Percentiles rank a stretch among this genome's conserved stretches.
Evolutionary conservation across 2,113 vertebrate species (phyloP).

Genomic region (Cinclus mexicanus): DNA sequence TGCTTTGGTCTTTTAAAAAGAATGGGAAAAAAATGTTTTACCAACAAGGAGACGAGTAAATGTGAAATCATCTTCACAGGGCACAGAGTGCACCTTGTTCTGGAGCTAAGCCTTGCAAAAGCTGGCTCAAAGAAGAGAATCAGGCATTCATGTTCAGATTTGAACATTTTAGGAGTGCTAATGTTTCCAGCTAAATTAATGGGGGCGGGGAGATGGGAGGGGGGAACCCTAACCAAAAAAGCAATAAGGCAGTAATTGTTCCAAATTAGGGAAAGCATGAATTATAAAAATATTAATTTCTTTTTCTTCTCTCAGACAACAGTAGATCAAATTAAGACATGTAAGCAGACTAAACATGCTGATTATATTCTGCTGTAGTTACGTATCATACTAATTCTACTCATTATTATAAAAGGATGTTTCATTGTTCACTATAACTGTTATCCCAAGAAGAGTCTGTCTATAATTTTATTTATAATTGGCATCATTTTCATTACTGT

Average conservation of each 20-base stretch:
- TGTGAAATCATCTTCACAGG: constrained; percentile 18
- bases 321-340: constrained; percentile 7
- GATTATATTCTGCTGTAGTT: constrained; percentile 53
- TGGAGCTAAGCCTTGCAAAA: constrained; percentile 14
- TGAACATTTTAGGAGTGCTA: neutral
- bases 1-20: constrained; percentile 33
- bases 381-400: constrained; percentile 48
- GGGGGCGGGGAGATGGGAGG: neutral
- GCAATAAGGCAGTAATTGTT: neutral
- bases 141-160: neutral
- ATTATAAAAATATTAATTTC: neutral
- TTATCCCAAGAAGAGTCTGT: constrained; percentile 54
- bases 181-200: constrained; percentile 4
- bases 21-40: neutral
- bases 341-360: constrained; percentile 45
- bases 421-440: constrained; percentile 56
- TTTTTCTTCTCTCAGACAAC: neutral
- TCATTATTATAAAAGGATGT: constrained; percentile 45
- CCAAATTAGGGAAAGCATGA: constrained; percentile 10
- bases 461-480: constrained; percentile 49
- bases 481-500: constrained; percentile 48
- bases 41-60: constrained; percentile 10
- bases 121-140: constrained; percentile 17
- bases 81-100: neutral
- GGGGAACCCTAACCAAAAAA: neutral